These are phyloP conservation scores for Paralichthys olivaceus DNA, from an alignment of 2,113 vertebrate genomes.

Conservation along the genomic window DNA sequence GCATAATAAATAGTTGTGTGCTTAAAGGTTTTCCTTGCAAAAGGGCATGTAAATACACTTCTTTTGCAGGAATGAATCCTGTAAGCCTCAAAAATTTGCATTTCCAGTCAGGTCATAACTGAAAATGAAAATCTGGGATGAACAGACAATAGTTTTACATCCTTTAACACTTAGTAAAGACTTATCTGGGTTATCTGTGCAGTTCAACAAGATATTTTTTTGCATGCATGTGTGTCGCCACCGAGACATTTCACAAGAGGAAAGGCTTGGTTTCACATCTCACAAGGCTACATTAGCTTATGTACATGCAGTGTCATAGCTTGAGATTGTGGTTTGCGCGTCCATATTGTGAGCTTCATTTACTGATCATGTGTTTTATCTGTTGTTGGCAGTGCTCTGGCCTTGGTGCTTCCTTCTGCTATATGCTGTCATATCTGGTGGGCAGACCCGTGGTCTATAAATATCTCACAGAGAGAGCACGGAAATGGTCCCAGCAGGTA, in stretches of 20 bases:
- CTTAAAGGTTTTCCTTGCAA: background rate
- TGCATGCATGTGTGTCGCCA: too few relatives aligned
- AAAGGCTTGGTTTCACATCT: background rate
- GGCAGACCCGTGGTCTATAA: constrained; percentile 95
- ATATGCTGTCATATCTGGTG: constrained; percentile 96
- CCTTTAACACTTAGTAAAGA: too few relatives aligned
- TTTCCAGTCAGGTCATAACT: background rate
- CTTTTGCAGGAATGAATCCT: background rate
- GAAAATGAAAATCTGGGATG: background rate
- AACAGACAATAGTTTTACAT: too few relatives aligned
- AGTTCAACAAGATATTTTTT: too few relatives aligned
- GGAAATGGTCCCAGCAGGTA: constrained; percentile 99
- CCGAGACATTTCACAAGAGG: too few relatives aligned
- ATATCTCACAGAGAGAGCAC: constrained; percentile 95
- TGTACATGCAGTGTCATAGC: background rate
- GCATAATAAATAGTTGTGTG: background rate
- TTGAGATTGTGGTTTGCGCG: background rate
- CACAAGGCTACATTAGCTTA: too few relatives aligned
- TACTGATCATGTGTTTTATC: constrained; percentile 27
- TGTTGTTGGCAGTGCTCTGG: constrained; percentile 90
- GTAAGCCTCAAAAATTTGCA: too few relatives aligned
- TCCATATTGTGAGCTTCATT: background rate
- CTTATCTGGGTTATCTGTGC: too few relatives aligned
- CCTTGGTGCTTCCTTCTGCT: constrained; percentile 97
- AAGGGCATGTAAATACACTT: background rate